phyloP scores from a whole-genome alignment of 2,888 invertebrate species.

The Torymus aiolomorphi region DNA sequence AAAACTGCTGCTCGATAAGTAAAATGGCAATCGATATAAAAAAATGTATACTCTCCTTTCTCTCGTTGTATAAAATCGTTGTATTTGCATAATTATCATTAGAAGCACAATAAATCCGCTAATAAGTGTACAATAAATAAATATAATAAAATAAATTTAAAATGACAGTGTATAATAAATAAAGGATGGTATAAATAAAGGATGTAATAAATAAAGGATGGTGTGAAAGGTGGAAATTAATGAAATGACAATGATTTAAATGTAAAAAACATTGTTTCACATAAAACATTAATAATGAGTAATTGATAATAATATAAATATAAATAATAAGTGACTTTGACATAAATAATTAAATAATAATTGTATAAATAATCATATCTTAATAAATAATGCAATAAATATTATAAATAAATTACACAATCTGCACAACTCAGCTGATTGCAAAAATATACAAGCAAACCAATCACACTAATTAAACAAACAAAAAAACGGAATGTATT shows the following conservation, averaged over 20 bases:
- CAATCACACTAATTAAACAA: conserved; percentile 13
- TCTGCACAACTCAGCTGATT: conserved; percentile 2
- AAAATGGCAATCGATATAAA: conserved; percentile 51
- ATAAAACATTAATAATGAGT: conserved; percentile 54
- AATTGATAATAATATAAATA: conserved; percentile 56
- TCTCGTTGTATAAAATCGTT: conserved; percentile 71
- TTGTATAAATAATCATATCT: conserved; percentile 34
- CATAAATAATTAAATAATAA: conserved; percentile 35
- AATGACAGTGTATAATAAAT: conserved; percentile 27
- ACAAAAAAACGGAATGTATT: conserved; percentile 12
- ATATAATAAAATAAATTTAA: conserved; percentile 55
- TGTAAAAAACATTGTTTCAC: conserved; percentile 51
- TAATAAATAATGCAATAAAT: conserved; percentile 52
- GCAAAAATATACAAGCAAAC: background rate
- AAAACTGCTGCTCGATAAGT: conserved; percentile 40
- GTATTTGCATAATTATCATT: conserved; percentile 64
- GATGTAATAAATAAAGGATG: conserved; percentile 45
- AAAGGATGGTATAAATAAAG: conserved; percentile 38
- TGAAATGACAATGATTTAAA: conserved; percentile 57
- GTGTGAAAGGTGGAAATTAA: conserved; percentile 40
- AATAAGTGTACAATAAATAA: conserved; percentile 56
- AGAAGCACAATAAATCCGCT: conserved; percentile 21
- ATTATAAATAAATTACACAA: conserved; percentile 33
- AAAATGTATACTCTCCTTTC: conserved; percentile 43
- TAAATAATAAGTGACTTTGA: conserved; percentile 51